Evolutionary conservation across 2,113 vertebrate genomes (phyloP).

Genomic region (Cairina moschata): DNA sequence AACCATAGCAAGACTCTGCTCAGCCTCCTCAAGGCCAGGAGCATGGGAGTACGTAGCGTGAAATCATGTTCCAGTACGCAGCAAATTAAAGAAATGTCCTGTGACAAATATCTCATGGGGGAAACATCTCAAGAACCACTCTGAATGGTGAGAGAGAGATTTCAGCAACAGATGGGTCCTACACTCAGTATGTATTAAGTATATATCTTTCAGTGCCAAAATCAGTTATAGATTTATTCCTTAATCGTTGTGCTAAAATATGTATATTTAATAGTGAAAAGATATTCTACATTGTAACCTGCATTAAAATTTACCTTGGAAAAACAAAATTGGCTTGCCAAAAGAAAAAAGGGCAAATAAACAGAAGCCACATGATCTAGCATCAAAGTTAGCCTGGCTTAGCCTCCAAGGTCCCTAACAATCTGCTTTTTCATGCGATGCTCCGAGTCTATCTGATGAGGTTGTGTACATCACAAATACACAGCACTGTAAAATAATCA

Average conservation of each 20-base stretch:
- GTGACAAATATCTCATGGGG: background rate
- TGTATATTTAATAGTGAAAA: background rate
- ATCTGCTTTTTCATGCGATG: background rate
- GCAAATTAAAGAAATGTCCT: background rate
- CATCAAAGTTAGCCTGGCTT: background rate
- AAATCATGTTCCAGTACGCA: background rate
- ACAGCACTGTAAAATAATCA: background rate
- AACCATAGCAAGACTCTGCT: background rate
- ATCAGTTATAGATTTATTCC: background rate
- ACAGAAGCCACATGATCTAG: background rate
- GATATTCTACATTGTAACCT: background rate
- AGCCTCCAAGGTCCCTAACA: background rate
- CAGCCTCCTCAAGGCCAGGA: background rate
- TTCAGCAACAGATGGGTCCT: conserved; percentile 33
- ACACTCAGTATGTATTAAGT: background rate
- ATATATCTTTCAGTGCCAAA: background rate
- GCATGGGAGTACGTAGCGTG: background rate
- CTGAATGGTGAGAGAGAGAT: background rate
- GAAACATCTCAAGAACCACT: background rate
- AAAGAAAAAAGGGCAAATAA: background rate
- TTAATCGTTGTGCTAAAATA: background rate
- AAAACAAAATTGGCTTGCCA: background rate
- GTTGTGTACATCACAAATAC: background rate
- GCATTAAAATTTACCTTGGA: background rate
- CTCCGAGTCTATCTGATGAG: background rate